Evolutionary conservation across 2,888 invertebrate species (phyloP), one percentile per base, ranked within the genome.

Genomic region (Oscheius sp.): DNA sequence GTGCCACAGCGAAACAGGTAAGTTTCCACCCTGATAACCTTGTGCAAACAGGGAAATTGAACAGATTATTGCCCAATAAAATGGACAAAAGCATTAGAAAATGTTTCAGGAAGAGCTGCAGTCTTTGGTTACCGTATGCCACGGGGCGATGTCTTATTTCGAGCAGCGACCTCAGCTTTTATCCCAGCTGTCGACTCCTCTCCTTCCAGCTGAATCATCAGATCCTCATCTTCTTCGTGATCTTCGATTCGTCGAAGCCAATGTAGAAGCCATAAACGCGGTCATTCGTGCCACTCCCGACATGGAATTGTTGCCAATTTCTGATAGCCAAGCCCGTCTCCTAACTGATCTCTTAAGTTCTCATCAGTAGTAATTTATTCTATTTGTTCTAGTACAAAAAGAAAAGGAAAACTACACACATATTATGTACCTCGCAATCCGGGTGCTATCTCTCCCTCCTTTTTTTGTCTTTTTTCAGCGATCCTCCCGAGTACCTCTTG

Each of bases 91-190:
- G 6, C 59, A 25, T 13, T 6, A 59, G 13, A 29, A 29, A 58
- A 73, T 16, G 58, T 73, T 81, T 68, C 77, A 82, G 79, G 82
- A 83, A 23, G 82, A 81, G 29, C 64, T 83, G 21, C 73, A 76
- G 13, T 73, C 75, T 23, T 68, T 83, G 43, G 74, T 78, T 1
- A 77, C 81, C 9, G 79, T 81, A 21, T 76, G 78, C 58, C 72
- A 77, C 46, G 74, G 74, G 43, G 68, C 77, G 18, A 75, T 72
- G 69, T 25, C 69, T 59, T 81, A 81, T 55, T 81, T 81, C 64
- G 73, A 77, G 12, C 72, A 76, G 16, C 76, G 77, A 7, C 79
- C 75, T 16, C 77, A 75, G 25, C 55, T 79, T 18, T 70, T 75
- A 12, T 49, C 77, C 7, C 74, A 80, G 53, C 77, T 78, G 23